Base-by-base conservation (phyloP, 2,797 vertebrate genomes). In the Thalassophryne amazonica region DNA sequence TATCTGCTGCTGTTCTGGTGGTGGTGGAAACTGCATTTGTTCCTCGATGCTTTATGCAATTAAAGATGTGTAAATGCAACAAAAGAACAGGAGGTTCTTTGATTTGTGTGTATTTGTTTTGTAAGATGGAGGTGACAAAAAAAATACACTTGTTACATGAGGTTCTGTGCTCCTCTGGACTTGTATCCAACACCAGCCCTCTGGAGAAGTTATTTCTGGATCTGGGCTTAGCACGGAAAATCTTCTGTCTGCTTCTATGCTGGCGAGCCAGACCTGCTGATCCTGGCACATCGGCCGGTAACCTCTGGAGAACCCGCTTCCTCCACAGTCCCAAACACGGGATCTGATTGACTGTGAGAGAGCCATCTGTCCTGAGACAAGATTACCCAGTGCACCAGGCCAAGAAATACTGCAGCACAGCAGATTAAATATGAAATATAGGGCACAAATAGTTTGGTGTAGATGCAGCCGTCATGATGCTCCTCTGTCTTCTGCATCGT, bases 381-480 rank as follows among this genome's bases (percentile, higher is more conserved):
- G 85, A 83, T 86, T 86, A 86, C 81, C 71, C 56, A 61, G 55
- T 28, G 67, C 69, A 71, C 46, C 53, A 68, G 81, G 78, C 77
- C 85, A 83, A 88, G 84, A 88, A 80, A 82, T 85, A 80, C 75
- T 66, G 68, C 69, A 58, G 72, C 70, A 45, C 61, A 51, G 59
- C 58, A 84, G 85, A 89, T 89, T 86, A 86, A 86, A 85, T 86
- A 84, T 86, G 81, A 87, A 87, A 86, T 87, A 85, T 87, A 86
- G 85, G 86, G 75, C 84, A 87, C 79, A 56, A 78, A 76, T 66
- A 53, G 72, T 61, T 54, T 34, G 37, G 46, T 69, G 53, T 70
- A 39, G 72, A 66, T 72, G 65, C 58, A 48, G 61, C 39, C 33
- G 25, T 50, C 12, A 0, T 20, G 21, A 56, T 2, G 2, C 6